Evolutionary conservation across 2,113 vertebrate genomes (phyloP).

Genomic region (Paraplagusia blochii): DNA sequence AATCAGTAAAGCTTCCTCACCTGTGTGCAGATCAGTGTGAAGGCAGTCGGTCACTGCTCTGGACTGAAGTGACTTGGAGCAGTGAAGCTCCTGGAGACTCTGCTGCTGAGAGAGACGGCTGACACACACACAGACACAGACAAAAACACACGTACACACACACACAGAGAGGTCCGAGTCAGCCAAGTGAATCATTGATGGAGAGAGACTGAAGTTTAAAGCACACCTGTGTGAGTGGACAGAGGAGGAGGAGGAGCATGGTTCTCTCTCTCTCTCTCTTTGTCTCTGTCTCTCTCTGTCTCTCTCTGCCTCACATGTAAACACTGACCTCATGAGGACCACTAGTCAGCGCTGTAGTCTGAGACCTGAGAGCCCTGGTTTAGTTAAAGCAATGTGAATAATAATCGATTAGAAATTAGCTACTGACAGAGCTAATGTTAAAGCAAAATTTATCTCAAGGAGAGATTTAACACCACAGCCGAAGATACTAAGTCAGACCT

Average conservation of each 20-base stretch:
- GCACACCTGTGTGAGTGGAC: slow-evolving; percentile 1
- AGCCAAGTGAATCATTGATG: slow-evolving; percentile 61
- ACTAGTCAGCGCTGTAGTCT: too few species aligned
- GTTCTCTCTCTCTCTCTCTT: not conserved
- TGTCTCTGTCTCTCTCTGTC: not conserved
- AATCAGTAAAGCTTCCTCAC: slow-evolving; percentile 30
- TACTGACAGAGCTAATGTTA: too few species aligned
- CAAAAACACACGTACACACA: not conserved
- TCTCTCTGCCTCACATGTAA: not conserved
- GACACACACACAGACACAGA: slow-evolving; percentile 14
- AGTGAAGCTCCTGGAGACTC: not conserved
- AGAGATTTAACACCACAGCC: too few species aligned
- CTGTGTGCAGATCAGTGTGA: slow-evolving; percentile 23
- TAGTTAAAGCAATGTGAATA: too few species aligned
- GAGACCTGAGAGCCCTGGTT: too few species aligned
- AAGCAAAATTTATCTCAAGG: too few species aligned
- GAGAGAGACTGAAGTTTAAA: slow-evolving; percentile 23
- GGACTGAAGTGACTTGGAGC: slow-evolving; percentile 5
- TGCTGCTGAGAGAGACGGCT: not conserved
- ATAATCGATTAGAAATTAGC: too few species aligned
- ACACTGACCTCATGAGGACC: not conserved
- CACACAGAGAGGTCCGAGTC: slow-evolving; percentile 21
- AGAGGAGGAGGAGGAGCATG: slow-evolving; percentile 43
- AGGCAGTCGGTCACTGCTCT: not conserved
- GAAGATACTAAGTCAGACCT: too few species aligned